Conservation (phyloP, 2,113 vertebrate genomes). For the Spea bombifrons region DNA sequence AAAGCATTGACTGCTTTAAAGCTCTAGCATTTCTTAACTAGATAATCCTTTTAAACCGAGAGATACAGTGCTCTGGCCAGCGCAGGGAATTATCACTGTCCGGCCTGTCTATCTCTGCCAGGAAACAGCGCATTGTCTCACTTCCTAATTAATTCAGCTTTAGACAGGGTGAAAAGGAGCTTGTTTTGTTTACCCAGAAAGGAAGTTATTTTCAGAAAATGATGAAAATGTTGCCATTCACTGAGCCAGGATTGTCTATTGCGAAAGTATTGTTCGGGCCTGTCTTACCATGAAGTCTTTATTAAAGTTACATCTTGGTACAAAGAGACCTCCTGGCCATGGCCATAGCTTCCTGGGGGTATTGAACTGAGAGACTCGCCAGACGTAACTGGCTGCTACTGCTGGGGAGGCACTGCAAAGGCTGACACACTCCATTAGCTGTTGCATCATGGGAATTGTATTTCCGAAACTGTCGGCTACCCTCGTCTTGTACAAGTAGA, state of each 20-base stretch:
- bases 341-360: too few relatives aligned
- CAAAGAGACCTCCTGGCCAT: too few relatives aligned
- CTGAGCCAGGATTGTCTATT: neutral
- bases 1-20: neutral
- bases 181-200: neutral
- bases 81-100: slow-evolving; percentile 1
- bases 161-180: neutral
- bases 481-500: too few relatives aligned
- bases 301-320: too few relatives aligned
- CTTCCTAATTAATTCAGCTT: neutral
- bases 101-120: neutral
- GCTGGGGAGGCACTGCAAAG: too few relatives aligned
- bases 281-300: too few relatives aligned
- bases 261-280: too few relatives aligned
- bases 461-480: too few relatives aligned
- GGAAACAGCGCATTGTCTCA: slow-evolving; percentile 10
- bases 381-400: too few relatives aligned
- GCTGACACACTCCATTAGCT: too few relatives aligned
- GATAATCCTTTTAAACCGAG: slow-evolving; percentile 32
- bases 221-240: neutral
- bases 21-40: neutral
- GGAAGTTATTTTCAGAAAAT: neutral
- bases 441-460: too few relatives aligned
- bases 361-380: too few relatives aligned
- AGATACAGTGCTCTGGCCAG: slow-evolving; percentile 4